A percentile compares a stretch with the other conserved stretches of the same genome.
phyloP scores from a whole-genome alignment of 2,797 vertebrate genomes.

The Potorous gilbertii region DNA sequence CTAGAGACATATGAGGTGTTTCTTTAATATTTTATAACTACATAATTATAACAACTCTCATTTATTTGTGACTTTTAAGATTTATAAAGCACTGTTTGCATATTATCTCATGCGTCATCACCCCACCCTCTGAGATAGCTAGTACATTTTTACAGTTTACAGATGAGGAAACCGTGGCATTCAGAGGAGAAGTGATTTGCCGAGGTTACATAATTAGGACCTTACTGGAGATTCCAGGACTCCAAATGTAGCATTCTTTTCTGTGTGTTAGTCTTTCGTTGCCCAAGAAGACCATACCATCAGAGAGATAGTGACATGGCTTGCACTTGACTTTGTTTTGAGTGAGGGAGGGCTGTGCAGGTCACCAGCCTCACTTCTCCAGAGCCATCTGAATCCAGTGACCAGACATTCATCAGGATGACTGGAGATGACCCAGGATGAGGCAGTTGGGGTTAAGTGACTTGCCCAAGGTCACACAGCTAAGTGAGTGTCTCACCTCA shows the following conservation, averaged over 20 bases:
- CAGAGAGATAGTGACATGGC: too few species aligned
- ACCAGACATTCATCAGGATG: too few species aligned
- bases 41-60: not conserved
- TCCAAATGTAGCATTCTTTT: not conserved
- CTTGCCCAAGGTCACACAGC: too few species aligned
- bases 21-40: not conserved
- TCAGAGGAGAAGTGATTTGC: not conserved
- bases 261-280: too few species aligned
- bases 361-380: too few species aligned
- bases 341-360: too few species aligned
- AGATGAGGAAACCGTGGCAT: not conserved
- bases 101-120: not conserved
- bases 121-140: not conserved
- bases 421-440: too few species aligned
- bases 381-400: too few species aligned
- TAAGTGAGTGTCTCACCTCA: too few species aligned
- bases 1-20: not conserved
- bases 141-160: not conserved
- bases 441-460: too few species aligned
- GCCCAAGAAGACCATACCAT: too few species aligned
- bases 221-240: not conserved
- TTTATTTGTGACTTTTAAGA: not conserved
- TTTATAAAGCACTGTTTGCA: not conserved
- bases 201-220: not conserved
- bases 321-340: too few species aligned